A percentile compares a stretch with the other conserved stretches of the same genome.
Evolutionary conservation across 2,888 invertebrate genomes (phyloP).

Genomic region (Nomada hirtipes): DNA sequence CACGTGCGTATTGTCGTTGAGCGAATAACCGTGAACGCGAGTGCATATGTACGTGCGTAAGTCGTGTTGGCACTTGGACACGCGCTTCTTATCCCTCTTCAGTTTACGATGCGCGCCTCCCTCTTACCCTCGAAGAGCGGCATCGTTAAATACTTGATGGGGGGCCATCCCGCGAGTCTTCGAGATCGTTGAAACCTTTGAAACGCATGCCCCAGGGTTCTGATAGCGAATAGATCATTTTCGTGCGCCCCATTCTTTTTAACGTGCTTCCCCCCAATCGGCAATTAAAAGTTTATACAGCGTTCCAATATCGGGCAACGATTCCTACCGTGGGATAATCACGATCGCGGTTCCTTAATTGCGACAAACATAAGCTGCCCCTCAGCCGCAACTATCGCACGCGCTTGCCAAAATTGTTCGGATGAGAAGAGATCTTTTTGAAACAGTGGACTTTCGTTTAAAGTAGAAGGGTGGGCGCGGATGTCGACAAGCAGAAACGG

Average conservation of each 20-base stretch:
- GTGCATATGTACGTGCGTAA: constrained; percentile 75
- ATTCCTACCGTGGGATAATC: too few relatives aligned
- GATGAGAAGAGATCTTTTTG: too few relatives aligned
- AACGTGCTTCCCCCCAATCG: background rate
- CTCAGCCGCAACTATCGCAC: too few relatives aligned
- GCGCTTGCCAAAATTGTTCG: background rate
- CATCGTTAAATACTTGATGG: constrained; percentile 73
- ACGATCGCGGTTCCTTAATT: background rate
- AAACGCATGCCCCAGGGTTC: background rate
- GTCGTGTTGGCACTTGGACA: constrained; percentile 81
- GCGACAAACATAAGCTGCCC: too few relatives aligned
- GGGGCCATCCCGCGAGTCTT: constrained; percentile 27
- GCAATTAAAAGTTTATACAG: too few relatives aligned
- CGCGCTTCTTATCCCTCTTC: constrained; percentile 77
- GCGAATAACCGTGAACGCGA: constrained; percentile 69
- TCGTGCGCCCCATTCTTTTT: background rate
- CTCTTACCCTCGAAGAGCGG: constrained; percentile 39
- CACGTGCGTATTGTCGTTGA: constrained; percentile 79
- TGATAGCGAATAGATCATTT: background rate
- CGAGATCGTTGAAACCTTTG: constrained; percentile 8
- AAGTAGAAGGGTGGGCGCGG: background rate
- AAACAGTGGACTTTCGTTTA: background rate
- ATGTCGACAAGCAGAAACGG: constrained; percentile 6
- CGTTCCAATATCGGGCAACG: too few relatives aligned
- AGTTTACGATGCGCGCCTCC: constrained; percentile 38